Base-by-base conservation (phyloP, 2,113 vertebrate species). In the Actenoides lindsayi region DNA sequence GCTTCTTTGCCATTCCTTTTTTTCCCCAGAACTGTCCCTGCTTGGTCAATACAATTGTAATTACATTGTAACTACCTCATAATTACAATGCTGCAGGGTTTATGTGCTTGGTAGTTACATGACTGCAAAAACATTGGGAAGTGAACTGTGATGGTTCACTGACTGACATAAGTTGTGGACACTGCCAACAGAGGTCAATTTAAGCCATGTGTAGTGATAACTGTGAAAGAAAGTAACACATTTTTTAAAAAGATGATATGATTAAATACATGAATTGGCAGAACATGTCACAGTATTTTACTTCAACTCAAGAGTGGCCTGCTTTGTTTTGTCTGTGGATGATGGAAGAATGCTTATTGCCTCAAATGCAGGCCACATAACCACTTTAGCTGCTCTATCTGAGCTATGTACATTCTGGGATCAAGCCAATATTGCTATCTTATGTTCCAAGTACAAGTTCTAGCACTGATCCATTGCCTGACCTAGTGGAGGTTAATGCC, bases 381-480 rank as follows among this genome's bases (percentile, higher is more conserved):
- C 16, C 25, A 5, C 15, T 83, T 90, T 56, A 75, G n/a, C 6
- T n/a, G 7, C 19, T 59, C 0, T 71, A 8, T 27, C 25, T 64
- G 16, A 85, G 19, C 31, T 71, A 17, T 27, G 8, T 8, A 51
- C 10, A 7, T 84, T 74, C 21, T 89, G 60, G 6, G 20, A 78
- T 65, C 44, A 42, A 91, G 62, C 6, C 53, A 59, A 19, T 62
- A 59, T 33, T 82, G 31, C 44, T 85, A 0, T 78, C 18, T 14
- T 28, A 0, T 23, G 15, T 2, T 13, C 5, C 16, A 35, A 27
- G 33, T 2, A 2, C 5, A 54, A 20, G 4, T 60, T 76, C 33
- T 69, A 13, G 15, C 35, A 13, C 16, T 69, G 44, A 41, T 20
- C 27, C 3, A 28, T 48, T 31, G 78, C 24, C 23, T 44, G 6